phyloP scores from a whole-genome alignment of 2,888 invertebrate species.

The Microdon myrmicae region DNA sequence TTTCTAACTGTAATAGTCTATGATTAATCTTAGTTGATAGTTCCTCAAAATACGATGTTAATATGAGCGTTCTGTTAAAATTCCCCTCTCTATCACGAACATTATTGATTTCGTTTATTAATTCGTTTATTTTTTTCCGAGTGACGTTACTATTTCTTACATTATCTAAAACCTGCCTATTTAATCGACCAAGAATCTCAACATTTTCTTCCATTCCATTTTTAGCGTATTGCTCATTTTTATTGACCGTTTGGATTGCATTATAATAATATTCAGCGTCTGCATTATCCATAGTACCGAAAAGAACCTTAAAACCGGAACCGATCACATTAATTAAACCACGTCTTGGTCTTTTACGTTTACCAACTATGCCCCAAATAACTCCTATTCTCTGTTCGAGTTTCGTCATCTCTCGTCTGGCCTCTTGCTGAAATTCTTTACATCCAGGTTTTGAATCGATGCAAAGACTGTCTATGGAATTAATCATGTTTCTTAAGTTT shows the following conservation, averaged over 20 bases:
- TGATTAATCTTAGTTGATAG: not conserved
- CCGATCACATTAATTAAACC: slow-evolving; percentile 9
- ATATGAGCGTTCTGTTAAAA: not conserved
- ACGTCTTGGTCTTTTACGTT: not conserved
- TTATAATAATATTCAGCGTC: slow-evolving; percentile 15
- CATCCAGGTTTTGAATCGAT: slow-evolving; percentile 3
- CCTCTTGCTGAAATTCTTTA: not conserved
- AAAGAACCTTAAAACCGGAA: slow-evolving; percentile 13
- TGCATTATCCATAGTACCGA: slow-evolving; percentile 16
- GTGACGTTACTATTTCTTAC: not conserved
- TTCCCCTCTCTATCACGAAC: not conserved
- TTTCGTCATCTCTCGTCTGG: not conserved
- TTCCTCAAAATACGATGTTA: slow-evolving; percentile 8
- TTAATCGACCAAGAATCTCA: slow-evolving; percentile 6
- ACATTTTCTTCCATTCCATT: slow-evolving; percentile 18
- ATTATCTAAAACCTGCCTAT: slow-evolving; percentile 5
- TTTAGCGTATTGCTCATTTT: slow-evolving; percentile 19
- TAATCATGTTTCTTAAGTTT: slow-evolving; percentile 4
- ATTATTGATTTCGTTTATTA: not conserved
- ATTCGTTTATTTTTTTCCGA: slow-evolving; percentile 4
- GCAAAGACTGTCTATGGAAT: slow-evolving; percentile 1
- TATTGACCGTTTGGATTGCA: slow-evolving; percentile 2
- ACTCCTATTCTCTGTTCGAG: slow-evolving; percentile 5
- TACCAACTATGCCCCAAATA: slow-evolving; percentile 13
- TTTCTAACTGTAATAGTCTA: slow-evolving; percentile 5